Conservation (phyloP, 2,797 vertebrate genomes). For the Enteromius paludinosus region DNA sequence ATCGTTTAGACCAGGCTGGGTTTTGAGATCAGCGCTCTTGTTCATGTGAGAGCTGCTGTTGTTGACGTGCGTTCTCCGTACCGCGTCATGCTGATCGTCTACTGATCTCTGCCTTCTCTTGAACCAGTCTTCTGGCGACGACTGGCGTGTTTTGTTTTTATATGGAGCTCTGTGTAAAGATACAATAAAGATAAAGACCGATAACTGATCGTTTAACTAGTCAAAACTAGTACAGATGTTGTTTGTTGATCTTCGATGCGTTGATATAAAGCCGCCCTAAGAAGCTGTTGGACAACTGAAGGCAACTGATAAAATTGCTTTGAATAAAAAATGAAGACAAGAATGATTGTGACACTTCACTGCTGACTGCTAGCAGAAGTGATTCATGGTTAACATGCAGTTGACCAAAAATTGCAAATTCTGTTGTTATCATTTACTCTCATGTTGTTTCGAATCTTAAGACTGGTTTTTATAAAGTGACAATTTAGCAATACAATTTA, state of each 20-base stretch:
- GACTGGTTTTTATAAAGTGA: too few species aligned
- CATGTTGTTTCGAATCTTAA: background rate
- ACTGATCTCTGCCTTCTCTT: slow-evolving; percentile 39
- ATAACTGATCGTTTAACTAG: background rate
- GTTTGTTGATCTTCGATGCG: background rate
- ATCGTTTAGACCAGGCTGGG: background rate
- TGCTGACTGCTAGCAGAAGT: background rate
- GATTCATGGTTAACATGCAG: background rate
- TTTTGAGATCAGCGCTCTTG: slow-evolving; percentile 13
- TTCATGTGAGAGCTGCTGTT: slow-evolving; percentile 14
- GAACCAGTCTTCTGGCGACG: slow-evolving; percentile 52
- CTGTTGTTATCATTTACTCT: background rate
- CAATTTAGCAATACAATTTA: too few species aligned
- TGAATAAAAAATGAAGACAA: background rate
- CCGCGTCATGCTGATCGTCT: slow-evolving; percentile 1
- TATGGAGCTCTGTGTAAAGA: slow-evolving; percentile 36
- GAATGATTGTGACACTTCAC: background rate
- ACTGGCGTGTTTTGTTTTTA: slow-evolving; percentile 26
- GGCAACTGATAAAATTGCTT: background rate
- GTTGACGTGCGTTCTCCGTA: background rate
- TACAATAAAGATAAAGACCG: background rate
- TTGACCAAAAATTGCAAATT: background rate
- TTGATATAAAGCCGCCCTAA: background rate
- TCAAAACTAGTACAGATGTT: background rate
- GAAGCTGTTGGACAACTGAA: background rate